phyloP scores from a whole-genome alignment of 2,113 vertebrate species.

The Colistium nudipinnis region DNA sequence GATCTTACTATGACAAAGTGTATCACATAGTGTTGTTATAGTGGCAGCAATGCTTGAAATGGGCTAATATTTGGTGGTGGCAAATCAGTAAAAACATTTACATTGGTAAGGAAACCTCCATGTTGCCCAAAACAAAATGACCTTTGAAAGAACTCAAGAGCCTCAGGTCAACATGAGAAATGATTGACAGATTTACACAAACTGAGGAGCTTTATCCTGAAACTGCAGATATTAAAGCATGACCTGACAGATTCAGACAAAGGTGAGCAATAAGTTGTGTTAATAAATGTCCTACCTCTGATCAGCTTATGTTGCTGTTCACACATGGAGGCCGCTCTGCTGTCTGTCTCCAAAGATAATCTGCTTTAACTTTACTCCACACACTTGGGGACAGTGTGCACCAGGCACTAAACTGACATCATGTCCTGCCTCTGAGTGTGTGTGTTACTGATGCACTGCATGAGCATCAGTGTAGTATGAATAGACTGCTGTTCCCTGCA shows the following conservation, averaged over 20 bases:
- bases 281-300: conserved; percentile 57
- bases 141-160: background rate
- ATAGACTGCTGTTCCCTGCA: conserved; percentile 44
- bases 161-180: background rate
- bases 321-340: conserved; percentile 61
- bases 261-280: conserved; percentile 21
- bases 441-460: conserved; percentile 31
- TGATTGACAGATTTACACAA: background rate
- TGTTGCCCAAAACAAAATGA: background rate
- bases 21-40: no score
- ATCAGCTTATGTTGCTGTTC: conserved; percentile 59
- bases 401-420: conserved; percentile 69
- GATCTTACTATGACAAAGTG: no score
- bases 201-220: background rate
- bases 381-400: conserved; percentile 35
- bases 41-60: no score
- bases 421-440: conserved; percentile 37
- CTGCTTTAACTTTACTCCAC: conserved; percentile 33
- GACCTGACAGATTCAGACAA: background rate
- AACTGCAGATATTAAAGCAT: background rate
- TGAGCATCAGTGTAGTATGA: conserved; percentile 13
- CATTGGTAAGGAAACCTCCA: no score
- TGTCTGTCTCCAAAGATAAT: conserved; percentile 44
- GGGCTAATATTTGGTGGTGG: no score
- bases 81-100: no score